Percentiles rank a stretch among this genome's conserved stretches.
Conservation (phyloP, 1,140 invertebrate species). For the Drosophila simulans region DNA sequence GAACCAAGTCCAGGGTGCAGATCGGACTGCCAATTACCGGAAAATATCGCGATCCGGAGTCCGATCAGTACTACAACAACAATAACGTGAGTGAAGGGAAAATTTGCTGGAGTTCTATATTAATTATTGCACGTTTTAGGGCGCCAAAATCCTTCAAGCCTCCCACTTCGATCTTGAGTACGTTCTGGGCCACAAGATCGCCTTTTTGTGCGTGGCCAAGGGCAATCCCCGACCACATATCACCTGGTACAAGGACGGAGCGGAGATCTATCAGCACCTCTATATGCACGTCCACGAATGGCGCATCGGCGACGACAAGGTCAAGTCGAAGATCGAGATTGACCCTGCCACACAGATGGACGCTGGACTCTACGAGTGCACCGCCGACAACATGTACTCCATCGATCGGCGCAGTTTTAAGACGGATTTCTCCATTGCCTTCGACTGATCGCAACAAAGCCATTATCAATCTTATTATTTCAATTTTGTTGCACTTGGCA, state of each 20-base stretch:
- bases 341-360: conserved; percentile 97
- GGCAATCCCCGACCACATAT: conserved; percentile 94
- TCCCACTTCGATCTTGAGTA: conserved; percentile 98
- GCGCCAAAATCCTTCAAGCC: conserved; percentile 94
- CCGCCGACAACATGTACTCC: conserved; percentile 97
- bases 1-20: conserved; percentile 91
- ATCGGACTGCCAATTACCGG: conserved; percentile 93
- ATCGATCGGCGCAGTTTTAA: conserved; percentile 95
- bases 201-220: conserved; percentile 94
- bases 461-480: not conserved
- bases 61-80: conserved; percentile 94
- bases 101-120: not conserved
- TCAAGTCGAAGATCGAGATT: conserved; percentile 97
- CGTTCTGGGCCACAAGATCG: conserved; percentile 95
- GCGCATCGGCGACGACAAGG: conserved; percentile 91
- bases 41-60: conserved; percentile 93
- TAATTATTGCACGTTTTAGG: conserved; percentile 84
- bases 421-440: conserved; percentile 95
- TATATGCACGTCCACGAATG: conserved; percentile 96
- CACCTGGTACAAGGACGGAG: conserved; percentile 96
- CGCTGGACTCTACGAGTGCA: conserved; percentile 95
- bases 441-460: conserved; percentile 88
- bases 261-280: conserved; percentile 94
- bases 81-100: conserved; percentile 89
- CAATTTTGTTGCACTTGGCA: not conserved